Base-by-base conservation (phyloP, 2,888 invertebrate genomes). In the Amorpha juglandis region DNA sequence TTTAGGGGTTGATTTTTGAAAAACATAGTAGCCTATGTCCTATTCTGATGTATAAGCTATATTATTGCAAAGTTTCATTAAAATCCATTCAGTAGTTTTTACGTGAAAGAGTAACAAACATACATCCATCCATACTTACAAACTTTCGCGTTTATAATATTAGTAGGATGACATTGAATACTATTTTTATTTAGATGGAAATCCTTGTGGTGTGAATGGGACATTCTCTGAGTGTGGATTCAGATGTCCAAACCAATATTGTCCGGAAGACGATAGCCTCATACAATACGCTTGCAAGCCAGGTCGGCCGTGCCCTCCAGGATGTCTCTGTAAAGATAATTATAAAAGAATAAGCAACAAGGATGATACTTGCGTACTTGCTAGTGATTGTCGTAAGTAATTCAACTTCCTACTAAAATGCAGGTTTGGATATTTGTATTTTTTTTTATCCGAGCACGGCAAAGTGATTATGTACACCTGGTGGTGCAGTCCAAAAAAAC, bases 331-430 rank as follows among this genome's bases (percentile, higher is more conserved):
- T 69, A 78, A 79, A 51, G 66, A 68, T 0, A 76, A 78, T 45
- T 74, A 83, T 64, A 77, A 67, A 63, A 73, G 74, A 45, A 71
- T 70, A 66, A 82, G 75, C 65, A 55, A 66, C 14, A 66, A 76
- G 0, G 77, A 84, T 12, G 64, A 77, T 0, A 71, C 50, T 11
- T 87, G 86, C 70, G 74, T 85, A 6, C 65, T 81, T 2, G 75
- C 81, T 66, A 74, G 76, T 0, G 83, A 83, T 19, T 85, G 84
- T 66, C 80, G 84, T 84, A 77, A 77, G 83, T 78, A 64, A 14
- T 27, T 4, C 35, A 21, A 45, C 45, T 27, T 27, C 27, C 27
- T 27, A 14, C 6, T 14, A 2, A 45, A 11, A 48, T 48, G n/a
- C 35, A 38, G 27, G 27, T 27, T 27, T 27, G 27, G 27, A 27